Percentiles rank a stretch among this genome's conserved stretches.
Conservation (phyloP, 2,797 vertebrate species). For the Poeciliopsis gracilis region DNA sequence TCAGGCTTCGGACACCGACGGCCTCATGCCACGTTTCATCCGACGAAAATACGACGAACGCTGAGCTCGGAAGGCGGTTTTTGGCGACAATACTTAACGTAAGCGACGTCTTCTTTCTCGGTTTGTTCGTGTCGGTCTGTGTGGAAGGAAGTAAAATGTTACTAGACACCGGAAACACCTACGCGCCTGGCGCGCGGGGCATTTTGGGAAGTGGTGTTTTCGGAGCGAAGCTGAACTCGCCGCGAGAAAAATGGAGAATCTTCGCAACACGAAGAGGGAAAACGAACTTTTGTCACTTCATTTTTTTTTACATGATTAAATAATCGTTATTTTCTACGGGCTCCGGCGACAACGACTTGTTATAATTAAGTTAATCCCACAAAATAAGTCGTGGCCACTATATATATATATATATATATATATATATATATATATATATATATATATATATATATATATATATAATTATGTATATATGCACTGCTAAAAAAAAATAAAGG, state of each 20-base stretch:
- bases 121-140: conserved; percentile 72
- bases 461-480: no score
- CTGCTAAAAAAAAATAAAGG: no score
- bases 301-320: background rate
- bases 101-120: conserved; percentile 72
- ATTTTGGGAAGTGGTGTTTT: conserved; percentile 68
- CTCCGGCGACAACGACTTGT: no score
- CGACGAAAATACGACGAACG: conserved; percentile 9
- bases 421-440: no score
- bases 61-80: background rate
- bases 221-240: background rate
- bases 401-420: no score
- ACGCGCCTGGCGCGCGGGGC: conserved; percentile 36
- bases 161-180: conserved; percentile 81
- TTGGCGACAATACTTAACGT: conserved; percentile 45
- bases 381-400: no score
- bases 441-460: no score
- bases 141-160: conserved; percentile 81
- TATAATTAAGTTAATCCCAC: no score
- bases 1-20: conserved; percentile 34
- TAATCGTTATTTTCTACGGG: no score
- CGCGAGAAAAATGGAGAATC: background rate
- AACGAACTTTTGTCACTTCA: background rate
- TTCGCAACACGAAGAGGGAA: background rate
- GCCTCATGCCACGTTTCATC: conserved; percentile 49